Base-by-base conservation (phyloP, 2,113 vertebrate species). In the Poicephalus gulielmi region DNA sequence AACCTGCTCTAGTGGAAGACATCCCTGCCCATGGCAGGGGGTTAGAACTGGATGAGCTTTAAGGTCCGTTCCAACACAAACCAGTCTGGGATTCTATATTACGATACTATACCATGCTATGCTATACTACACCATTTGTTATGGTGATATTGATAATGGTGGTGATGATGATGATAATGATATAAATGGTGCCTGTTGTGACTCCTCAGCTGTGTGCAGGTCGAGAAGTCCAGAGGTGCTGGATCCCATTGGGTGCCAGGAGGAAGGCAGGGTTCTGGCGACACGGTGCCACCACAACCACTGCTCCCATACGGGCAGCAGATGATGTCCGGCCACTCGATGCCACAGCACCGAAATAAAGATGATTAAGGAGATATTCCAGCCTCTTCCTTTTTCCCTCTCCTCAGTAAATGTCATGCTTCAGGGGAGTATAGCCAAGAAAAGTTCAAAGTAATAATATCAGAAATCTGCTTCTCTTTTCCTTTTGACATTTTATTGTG, bases 381-480 rank as follows among this genome's bases (percentile, higher is more conserved):
- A 74, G 90, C 90, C 47, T 33, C 75, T 70, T 62, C 86, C 82
- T 93, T 93, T 94, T 85, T 71, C 7, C 84, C 71, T 81, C 67
- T 80, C 86, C 84, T 96, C 57, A 5, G 83, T 96, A 98, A 98
- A 97, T 97, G 98, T 95, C 97, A 97, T 20, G 70, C 96, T 98
- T 95, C 93, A 86, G 85, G 96, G 94, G 93, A 97, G 68, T 49
- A 37, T 39, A 91, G 83, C 94, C 87, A 94, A 96, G 95, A 95
- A 97, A 97, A 97, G 97, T 97, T 97, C 98, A 97, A 94, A 96
- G 97, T 93, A 95, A 97, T 96, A 92, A 97, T 95, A 96, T 96
- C 93, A 95, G 83, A 96, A 96, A 96, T 94, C 96, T 86, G 93
- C 93, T 97, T 95, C 95, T 96, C 93, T 97, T 88, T 96, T 95